A percentile compares a stretch with the other conserved stretches of the same genome.
Conservation (phyloP, 2,113 vertebrate species). For the Copsychus sechellarum region DNA sequence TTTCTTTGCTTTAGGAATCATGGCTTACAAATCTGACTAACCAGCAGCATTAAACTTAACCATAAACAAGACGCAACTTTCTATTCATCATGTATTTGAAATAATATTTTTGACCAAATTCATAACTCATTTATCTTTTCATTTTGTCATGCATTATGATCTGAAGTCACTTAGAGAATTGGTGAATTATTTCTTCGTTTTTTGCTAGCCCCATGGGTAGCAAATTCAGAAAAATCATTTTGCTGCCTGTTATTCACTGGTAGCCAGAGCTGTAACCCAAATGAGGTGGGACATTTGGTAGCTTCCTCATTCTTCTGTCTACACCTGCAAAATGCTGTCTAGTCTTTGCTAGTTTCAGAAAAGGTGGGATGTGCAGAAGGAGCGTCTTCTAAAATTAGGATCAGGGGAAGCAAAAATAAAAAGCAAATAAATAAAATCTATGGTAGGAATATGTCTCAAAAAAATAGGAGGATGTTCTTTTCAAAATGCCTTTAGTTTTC, state of each 20-base stretch:
- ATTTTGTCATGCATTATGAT: not conserved
- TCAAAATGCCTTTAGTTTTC: not conserved
- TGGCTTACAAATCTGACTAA: not conserved
- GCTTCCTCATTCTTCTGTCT: not conserved
- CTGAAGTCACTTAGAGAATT: not conserved
- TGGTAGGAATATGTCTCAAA: not conserved
- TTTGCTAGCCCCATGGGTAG: not conserved
- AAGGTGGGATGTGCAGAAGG: accelerated
- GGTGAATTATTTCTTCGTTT: not conserved
- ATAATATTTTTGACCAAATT: not conserved
- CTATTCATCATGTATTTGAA: not conserved
- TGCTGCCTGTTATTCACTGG: not conserved
- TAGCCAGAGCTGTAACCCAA: not conserved
- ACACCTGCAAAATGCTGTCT: not conserved
- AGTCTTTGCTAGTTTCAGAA: not conserved
- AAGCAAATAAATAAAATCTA: not conserved
- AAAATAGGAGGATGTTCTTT: not conserved
- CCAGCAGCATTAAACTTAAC: not conserved
- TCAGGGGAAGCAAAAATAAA: not conserved
- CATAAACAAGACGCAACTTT: not conserved
- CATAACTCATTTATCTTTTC: not conserved
- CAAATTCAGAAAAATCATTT: not conserved
- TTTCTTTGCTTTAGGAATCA: constrained; percentile 7
- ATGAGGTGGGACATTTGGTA: not conserved
- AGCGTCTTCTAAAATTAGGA: not conserved